Percentiles rank a stretch among this genome's conserved stretches.
Conservation (phyloP, 2,797 vertebrate species). For the Chloroceryle amazona region DNA sequence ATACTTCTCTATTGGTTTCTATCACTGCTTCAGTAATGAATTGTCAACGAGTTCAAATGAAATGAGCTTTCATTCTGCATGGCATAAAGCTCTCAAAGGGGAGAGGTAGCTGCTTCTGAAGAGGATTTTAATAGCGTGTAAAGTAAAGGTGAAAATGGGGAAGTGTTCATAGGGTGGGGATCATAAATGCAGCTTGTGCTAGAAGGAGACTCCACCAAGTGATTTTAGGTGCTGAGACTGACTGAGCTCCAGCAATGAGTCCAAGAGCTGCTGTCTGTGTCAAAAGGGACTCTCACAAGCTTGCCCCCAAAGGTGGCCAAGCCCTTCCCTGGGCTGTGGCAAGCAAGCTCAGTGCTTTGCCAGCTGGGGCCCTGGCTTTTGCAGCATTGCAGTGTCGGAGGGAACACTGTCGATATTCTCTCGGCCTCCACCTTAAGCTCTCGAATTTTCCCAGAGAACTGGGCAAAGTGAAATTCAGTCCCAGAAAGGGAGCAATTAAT, state of each 20-base stretch:
- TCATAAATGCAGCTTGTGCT: not conserved
- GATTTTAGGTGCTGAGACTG: accelerated
- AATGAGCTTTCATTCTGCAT: not conserved
- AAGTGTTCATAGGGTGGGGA: not conserved
- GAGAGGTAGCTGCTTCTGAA: not conserved
- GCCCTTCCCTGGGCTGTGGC: not conserved
- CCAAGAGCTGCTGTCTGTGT: not conserved
- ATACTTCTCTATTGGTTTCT: conserved; percentile 22
- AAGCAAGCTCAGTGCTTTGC: not conserved
- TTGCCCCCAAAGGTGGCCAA: not conserved
- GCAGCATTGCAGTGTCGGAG: accelerated
- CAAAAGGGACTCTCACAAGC: not conserved
- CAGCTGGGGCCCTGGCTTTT: not conserved
- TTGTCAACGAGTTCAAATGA: not conserved
- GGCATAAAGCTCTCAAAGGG: not conserved
- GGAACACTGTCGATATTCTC: not conserved
- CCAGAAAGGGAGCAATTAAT: conserved; percentile 38
- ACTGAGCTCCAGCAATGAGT: not conserved
- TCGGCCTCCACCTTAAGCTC: not conserved
- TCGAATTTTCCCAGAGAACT: not conserved
- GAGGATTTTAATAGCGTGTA: not conserved
- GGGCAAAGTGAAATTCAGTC: not conserved
- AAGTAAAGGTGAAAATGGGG: not conserved
- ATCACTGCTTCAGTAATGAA: not conserved
- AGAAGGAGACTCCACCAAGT: not conserved